phyloP scores from a whole-genome alignment of 2,888 invertebrate species.

The Drosophila borborema region DNA sequence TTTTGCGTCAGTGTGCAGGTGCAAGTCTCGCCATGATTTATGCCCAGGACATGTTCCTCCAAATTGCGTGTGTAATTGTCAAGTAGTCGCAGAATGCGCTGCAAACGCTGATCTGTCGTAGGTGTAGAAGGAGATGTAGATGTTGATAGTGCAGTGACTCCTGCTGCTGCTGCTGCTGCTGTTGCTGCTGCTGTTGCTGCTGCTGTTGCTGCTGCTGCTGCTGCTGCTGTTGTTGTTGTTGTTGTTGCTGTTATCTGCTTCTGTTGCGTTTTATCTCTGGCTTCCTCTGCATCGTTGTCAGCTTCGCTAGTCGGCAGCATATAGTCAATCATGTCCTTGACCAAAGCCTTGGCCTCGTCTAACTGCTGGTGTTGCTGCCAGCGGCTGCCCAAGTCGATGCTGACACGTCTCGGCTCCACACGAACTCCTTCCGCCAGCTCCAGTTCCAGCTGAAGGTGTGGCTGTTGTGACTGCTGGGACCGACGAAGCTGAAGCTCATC shows the following conservation, averaged over 20 bases:
- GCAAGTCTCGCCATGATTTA: not conserved
- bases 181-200: not conserved
- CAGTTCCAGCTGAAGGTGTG: not conserved
- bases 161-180: not conserved
- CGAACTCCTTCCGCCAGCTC: not conserved
- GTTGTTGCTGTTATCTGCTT: not conserved
- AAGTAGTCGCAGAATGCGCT: slow-evolving; percentile 67
- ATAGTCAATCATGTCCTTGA: slow-evolving; percentile 45
- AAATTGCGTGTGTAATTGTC: slow-evolving; percentile 70
- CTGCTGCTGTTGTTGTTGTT: not conserved
- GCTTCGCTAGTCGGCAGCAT: slow-evolving; percentile 32
- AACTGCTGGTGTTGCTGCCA: not conserved
- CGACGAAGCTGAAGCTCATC: slow-evolving; percentile 25
- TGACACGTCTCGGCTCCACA: slow-evolving; percentile 2
- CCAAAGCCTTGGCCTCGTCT: slow-evolving; percentile 25
- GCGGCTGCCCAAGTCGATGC: slow-evolving; percentile 31
- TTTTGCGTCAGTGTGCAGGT: slow-evolving; percentile 12
- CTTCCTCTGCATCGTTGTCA: slow-evolving; percentile 2
- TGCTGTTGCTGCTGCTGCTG: not conserved
- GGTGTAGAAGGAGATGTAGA: too few species aligned
- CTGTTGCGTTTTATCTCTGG: not conserved
- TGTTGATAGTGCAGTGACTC: too few species aligned
- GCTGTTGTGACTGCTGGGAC: not conserved
- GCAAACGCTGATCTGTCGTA: slow-evolving; percentile 43
- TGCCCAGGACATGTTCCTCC: slow-evolving; percentile 44